Percentiles rank a stretch among this genome's conserved stretches.
Conservation (phyloP, 2,888 invertebrate species). For the Drosophila birchii region DNA sequence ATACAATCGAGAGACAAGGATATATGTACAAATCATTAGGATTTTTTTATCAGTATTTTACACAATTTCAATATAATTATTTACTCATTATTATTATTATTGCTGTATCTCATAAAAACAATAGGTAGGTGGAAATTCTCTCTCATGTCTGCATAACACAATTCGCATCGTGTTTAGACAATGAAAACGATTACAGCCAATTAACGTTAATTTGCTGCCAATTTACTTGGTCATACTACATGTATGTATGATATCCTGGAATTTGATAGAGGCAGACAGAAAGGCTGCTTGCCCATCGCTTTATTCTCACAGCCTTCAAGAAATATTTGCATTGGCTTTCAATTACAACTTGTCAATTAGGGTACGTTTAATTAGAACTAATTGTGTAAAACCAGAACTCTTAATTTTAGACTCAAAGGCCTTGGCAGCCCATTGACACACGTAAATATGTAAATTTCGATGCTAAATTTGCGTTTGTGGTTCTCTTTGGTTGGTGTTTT, state of each 20-base stretch:
- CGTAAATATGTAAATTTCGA: not conserved
- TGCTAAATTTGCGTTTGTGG: not conserved
- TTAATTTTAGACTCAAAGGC: not conserved
- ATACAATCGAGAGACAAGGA: no score
- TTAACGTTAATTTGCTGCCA: constrained; percentile 26
- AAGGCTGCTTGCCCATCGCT: not conserved
- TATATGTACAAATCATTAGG: no score
- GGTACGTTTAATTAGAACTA: constrained; percentile 21
- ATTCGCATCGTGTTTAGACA: constrained; percentile 11
- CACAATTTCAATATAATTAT: not conserved
- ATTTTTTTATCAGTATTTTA: not conserved
- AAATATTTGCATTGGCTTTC: constrained; percentile 21
- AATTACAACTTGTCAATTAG: constrained; percentile 32
- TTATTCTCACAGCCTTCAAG: not conserved
- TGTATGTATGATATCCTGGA: not conserved
- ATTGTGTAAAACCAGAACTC: constrained; percentile 20
- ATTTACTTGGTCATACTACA: constrained; percentile 11
- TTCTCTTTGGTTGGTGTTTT: not conserved
- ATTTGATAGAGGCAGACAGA: not conserved
- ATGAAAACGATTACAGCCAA: constrained; percentile 21
- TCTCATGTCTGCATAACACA: not conserved
- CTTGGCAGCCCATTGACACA: not conserved
- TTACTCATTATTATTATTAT: not conserved
- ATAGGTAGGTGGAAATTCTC: not conserved
- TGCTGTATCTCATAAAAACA: not conserved